Base-by-base conservation (phyloP, 2,888 invertebrate genomes). In the Nymphalis urticae region DNA sequence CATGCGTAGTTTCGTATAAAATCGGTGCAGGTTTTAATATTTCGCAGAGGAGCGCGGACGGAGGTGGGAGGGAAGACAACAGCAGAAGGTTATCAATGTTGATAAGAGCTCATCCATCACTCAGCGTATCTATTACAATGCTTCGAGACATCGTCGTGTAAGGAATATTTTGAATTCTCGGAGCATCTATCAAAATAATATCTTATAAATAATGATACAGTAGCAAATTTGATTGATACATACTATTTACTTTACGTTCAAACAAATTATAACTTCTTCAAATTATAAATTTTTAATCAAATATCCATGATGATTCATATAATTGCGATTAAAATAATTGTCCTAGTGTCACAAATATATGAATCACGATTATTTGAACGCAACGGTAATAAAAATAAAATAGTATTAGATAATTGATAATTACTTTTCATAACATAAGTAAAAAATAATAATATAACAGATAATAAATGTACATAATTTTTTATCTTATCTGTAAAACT, bases 91-190 rank as follows among this genome's bases (percentile, higher is more conserved):
- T 92, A 92, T 91, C 91, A 87, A 76, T 78, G 69, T 75, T 83
- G 92, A 91, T 92, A 91, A 91, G 83, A 85, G 81, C 85, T 77
- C 86, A 92, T 92, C 92, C 88, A 91, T 92, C 90, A 91, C 79
- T 75, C 75, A 42, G 63, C 75, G 70, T 74, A 76, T 76, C 75
- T 77, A 75, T 75, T 71, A 75, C 75, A 75, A 74, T 72, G 72
- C 72, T 70, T 68, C 64, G 62, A 76, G 74, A 73, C 75, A 68
- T 62, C 68, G 68, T 51, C 72, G 73, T 75, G 79, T 75, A 77
- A 82, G 88, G 86, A 88, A 89, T 83, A 88, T 89, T 89, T 87
- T 81, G 77, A 80, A 79, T 75, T 73, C 69, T 70, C 65, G 63
- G 51, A 47, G 66, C 68, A 75, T 73, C 70, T 66, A 70, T 72